Base-by-base conservation (phyloP, 2,113 vertebrate genomes). In the Amphiprion percula region DNA sequence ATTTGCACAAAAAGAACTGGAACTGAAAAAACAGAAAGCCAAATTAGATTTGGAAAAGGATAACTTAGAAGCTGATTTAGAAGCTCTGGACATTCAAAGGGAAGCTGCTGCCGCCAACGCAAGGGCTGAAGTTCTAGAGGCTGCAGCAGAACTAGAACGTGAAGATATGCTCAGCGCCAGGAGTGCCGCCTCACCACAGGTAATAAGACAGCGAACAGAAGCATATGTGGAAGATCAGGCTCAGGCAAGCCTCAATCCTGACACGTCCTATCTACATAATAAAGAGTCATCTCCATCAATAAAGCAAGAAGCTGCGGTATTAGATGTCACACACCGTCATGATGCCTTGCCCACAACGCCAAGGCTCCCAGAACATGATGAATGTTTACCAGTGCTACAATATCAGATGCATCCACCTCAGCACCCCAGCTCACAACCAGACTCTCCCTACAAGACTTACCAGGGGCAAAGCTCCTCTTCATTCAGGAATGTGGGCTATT, bases 21-120 rank as follows among this genome's bases (percentile, higher is more conserved):
- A 80, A 63, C 12, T 85, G 28, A 85, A 77, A 17, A 73, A 63
- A 9, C n/a, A 74, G 16, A 21, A 21, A 75, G 82, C 59, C 1
- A 63, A 30, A 5, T 30, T 30, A 30, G 30, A 30, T 30, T 30
- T 30, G 30, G 30, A 30, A 30, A 30, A 30, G 6, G 74, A 77
- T 10, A 72, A 15, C 55, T 17, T 74, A 19, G 58, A 79, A 58
- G 75, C 64, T 0, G 24, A 60, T 8, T 8, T 81, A 6, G 68
- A 78, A 54, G 74, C 59, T 4, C 23, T 85, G 7, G 63, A 74
- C 33, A 2, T 68, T 3, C 59, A 74, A n/a, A 65, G 68, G 14
- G 69, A n/a, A 41, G 78, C 59, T 16, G 82, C 60, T 10, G 77
- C 62, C 49, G 79, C 17, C 16, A 15, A 6, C 2, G 74, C 52